Base-by-base conservation (phyloP, 2,888 invertebrate species). In the Lasioglossum malachurum region DNA sequence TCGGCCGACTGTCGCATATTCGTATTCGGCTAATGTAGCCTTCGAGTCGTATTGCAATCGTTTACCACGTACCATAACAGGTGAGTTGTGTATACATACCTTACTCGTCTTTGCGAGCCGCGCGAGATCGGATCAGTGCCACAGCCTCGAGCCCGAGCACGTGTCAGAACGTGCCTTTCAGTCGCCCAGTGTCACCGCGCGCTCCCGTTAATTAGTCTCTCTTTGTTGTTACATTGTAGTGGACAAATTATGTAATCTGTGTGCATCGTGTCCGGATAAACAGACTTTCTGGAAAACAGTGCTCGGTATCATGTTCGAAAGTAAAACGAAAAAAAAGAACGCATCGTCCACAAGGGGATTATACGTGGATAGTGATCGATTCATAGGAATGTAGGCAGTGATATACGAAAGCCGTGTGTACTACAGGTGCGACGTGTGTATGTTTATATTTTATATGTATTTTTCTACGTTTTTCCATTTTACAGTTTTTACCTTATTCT, bases 81-180 rank as follows among this genome's bases (percentile, higher is more conserved):
- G 90, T 90, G 88, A 90, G 86, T 86, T 71, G 87, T 87, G 87
- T 88, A 85, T 72, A 88, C 87, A 80, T 83, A 87, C 83, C 81
- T 83, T 86, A 75, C 78, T 83, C 78, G 78, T 82, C 83, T 85
- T 73, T 80, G 77, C 75, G 74, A 81, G 83, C 84, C 82, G 80
- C 82, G 81, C 75, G 86, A 86, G 87, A 84, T 89, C 84, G 78
- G 86, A 89, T 84, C 87, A 86, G 89, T 88, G 85, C 85, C 83
- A 81, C 87, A 81, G 80, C 87, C 88, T 87, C 86, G 83, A 81
- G 83, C 78, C 64, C 73, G 85, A 87, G 87, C 88, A 89, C 88
- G 88, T 88, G 88, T 89, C 85, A 80, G 87, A 75, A 85, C 83
- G 83, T 83, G 85, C 76, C 78, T 86, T 82, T 88, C 83, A 72